Conservation (phyloP, 1,140 invertebrate species). For the Pseudachorutes palmiensis region DNA sequence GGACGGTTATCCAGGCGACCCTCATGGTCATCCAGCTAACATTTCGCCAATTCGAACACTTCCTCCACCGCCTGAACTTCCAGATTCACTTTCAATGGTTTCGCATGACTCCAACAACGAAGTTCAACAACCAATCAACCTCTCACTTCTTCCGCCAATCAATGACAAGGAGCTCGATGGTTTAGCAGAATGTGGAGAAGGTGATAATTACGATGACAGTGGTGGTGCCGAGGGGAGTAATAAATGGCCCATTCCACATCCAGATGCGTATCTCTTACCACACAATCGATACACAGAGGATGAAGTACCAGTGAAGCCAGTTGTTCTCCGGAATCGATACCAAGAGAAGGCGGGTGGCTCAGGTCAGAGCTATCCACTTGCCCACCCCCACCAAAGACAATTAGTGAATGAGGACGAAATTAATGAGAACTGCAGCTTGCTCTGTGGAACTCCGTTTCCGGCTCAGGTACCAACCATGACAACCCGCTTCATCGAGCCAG, state of each 20-base stretch:
- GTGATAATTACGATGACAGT: conserved; percentile 14
- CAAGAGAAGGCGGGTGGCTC: background rate
- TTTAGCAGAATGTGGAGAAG: background rate
- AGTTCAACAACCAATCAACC: conserved; percentile 22
- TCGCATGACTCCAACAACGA: conserved; percentile 35
- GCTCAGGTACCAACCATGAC: background rate
- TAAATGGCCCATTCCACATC: conserved; percentile 29
- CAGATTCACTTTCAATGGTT: conserved; percentile 31
- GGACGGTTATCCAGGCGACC: conserved; percentile 32
- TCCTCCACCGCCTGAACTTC: conserved; percentile 36
- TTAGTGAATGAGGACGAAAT: conserved; percentile 31
- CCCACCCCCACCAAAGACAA: background rate
- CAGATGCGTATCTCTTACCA: conserved; percentile 31
- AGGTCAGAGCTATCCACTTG: background rate
- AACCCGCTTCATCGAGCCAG: background rate
- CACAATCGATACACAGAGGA: conserved; percentile 20
- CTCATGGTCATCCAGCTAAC: conserved; percentile 30
- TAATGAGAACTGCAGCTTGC: conserved; percentile 33
- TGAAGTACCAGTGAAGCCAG: conserved; percentile 18
- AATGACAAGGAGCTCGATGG: conserved; percentile 29
- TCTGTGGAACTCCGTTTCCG: conserved; percentile 15
- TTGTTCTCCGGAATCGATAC: conserved; percentile 29
- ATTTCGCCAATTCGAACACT: conserved; percentile 35
- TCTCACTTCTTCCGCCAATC: conserved; percentile 31
- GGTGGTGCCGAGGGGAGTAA: conserved; percentile 24